Evolutionary conservation across 2,888 invertebrate species (phyloP), one percentile per base, ranked within the genome.

Genomic region (Drosophila demipolita): DNA sequence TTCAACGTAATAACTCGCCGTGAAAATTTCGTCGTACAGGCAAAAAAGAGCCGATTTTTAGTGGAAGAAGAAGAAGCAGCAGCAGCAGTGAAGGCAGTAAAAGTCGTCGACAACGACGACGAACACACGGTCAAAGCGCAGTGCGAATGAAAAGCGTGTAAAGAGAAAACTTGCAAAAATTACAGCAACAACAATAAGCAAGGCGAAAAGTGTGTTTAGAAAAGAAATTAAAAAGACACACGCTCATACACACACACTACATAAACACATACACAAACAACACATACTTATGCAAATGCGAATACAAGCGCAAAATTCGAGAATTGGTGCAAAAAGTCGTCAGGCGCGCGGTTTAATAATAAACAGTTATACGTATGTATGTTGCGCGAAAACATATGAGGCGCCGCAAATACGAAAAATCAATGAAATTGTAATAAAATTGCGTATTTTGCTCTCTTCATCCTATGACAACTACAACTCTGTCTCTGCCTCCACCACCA

Each of bases 1-100:
- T 89, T 91, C 75, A 80, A 82, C 79, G 75, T 68, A 66, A 81
- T 82, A 90, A 80, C 64, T 89, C 78, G 81, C 71, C 79, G 78
- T 90, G 90, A 92, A 92, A 91, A 91, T 89, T 90, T 90, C 72
- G 72, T 81, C 81, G 78, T 89, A 84, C 89, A 87, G 86, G 85
- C 89, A 81, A 89, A 91, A 91, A 91, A 90, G 89, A 89, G 90
- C 87, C 88, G 88, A 91, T 84, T 87, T 90, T 77, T 82, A 76
- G 82, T 83, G 69, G 79, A 75, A 87, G 89, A 88, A 86, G 66
- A 67, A 67, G 78, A 85, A 78, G 89, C 48, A 76, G 82, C 66
- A 82, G 65, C 82, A 80, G 80, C 73, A 75, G 72, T 84, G 75
- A 82, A 75, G 89, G 80, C 90, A 91, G 80, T 75, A 79, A 78